Percentiles rank a stretch among this genome's conserved stretches.
Conservation (phyloP, 2,113 vertebrate genomes). For the Nyctibius bracteatus region DNA sequence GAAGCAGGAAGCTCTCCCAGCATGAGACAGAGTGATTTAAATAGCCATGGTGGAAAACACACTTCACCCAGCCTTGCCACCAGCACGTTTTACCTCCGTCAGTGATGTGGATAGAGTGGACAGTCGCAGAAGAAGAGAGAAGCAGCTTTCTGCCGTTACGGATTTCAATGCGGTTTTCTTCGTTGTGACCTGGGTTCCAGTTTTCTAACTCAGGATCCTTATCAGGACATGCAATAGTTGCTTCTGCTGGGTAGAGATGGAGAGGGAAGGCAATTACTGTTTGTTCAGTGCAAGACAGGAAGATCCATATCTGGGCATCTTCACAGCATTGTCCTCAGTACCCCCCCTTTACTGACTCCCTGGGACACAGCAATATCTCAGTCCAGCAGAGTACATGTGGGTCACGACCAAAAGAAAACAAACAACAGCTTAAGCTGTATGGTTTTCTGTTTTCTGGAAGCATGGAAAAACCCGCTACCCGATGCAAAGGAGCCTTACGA, state of each 20-base stretch:
- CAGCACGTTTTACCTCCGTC: conserved; percentile 78
- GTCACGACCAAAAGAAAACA: neutral
- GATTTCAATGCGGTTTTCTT: conserved; percentile 77
- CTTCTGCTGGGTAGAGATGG: neutral
- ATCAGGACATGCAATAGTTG: conserved; percentile 78
- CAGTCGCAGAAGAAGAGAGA: conserved; percentile 85
- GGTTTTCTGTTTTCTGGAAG: neutral
- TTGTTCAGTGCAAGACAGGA: neutral
- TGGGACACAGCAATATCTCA: neutral
- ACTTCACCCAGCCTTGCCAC: neutral
- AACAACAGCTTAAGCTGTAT: neutral
- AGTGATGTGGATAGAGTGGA: conserved; percentile 88
- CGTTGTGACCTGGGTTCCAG: conserved; percentile 87
- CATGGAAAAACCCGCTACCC: neutral
- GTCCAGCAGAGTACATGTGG: neutral
- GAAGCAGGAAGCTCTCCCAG: neutral
- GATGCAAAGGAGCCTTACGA: neutral
- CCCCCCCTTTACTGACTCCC: neutral
- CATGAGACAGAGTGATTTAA: neutral
- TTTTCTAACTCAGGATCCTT: conserved; percentile 79
- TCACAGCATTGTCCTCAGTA: neutral
- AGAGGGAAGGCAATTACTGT: neutral
- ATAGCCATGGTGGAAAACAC: neutral
- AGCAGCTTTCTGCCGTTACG: conserved; percentile 77
- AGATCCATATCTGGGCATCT: neutral